Evolutionary conservation across 2,888 invertebrate genomes (phyloP), one percentile per base, ranked within the genome.

Genomic region (Molorchus minor): DNA sequence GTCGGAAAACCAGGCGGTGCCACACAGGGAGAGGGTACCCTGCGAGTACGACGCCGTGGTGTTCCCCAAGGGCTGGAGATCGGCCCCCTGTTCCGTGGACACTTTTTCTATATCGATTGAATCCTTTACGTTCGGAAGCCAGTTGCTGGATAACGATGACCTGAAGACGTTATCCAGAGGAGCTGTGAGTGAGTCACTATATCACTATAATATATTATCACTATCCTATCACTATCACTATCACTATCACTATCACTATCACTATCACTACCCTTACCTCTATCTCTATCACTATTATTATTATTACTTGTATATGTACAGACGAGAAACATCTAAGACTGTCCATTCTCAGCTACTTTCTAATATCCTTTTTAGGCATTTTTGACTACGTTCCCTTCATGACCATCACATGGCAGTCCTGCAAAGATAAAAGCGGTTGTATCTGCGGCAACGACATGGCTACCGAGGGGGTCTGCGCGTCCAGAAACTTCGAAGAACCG

Each of bases 11-110:
- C 77, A 80, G 59, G 85, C 84, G 0, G 81, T 83, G 3, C 85
- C 85, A 0, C 82, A 84, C 64, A 74, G 80, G 0, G 83, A 84
- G 59, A 78, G 81, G 62, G 65, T 84, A 1, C 85, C 85, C 0
- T 84, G 85, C 60, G 77, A 70, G 15, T 78, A 82, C 40, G 85
- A 85, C 59, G 67, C 74, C 3, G 83, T 83, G 0, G 72, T 77
- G 19, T 82, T 84, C 57, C 81, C 62, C 4, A 44, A 52, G 3
- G 61, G 58, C 0, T 21, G 47, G 10, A 16, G 21, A 19, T 52
- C 56, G 8, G 56, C 54, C 15, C 12, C 44, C 10, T 41, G 47
- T 4, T 8, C 15, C 1, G n/a, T 20, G 12, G 12, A 10, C 5
- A 3, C 12, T 3, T n/a, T 33, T 33, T n/a, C 3, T 25, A 25